Evolutionary conservation across 1,140 invertebrate genomes (phyloP).

Genomic region (Sipha flava): DNA sequence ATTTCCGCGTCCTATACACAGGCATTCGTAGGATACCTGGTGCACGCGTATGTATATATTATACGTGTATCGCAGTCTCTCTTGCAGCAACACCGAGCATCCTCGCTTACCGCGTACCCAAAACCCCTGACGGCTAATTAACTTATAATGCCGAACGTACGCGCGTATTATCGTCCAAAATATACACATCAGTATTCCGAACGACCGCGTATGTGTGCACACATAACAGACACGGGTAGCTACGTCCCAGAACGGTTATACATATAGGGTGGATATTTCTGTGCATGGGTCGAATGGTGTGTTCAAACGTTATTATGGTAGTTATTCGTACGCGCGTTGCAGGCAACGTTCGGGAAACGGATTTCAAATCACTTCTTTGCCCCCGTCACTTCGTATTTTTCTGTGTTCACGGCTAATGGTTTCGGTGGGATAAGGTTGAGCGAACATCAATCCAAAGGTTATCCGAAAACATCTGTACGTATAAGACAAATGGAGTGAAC

Average conservation of each 20-base stretch:
- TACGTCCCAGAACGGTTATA: background rate
- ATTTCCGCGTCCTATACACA: slow-evolving; percentile 2
- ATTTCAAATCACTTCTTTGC: too few relatives aligned
- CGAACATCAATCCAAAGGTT: too few relatives aligned
- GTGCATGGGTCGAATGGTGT: too few relatives aligned
- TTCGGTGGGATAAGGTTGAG: too few relatives aligned
- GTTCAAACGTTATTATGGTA: too few relatives aligned
- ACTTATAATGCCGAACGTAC: slow-evolving; percentile 13
- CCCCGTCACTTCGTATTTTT: too few relatives aligned
- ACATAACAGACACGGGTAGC: background rate
- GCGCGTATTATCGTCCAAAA: background rate
- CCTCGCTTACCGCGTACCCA: slow-evolving; percentile 8
- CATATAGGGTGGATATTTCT: too few relatives aligned
- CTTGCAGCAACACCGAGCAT: background rate
- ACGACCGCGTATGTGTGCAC: background rate
- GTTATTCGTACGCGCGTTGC: too few relatives aligned
- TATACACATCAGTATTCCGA: slow-evolving; percentile 21
- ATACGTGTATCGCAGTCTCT: background rate
- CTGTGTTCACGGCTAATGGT: too few relatives aligned
- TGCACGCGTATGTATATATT: background rate
- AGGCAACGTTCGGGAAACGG: too few relatives aligned
- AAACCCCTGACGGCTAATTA: slow-evolving; percentile 3
- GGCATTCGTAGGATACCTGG: background rate
- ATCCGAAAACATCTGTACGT: too few relatives aligned
- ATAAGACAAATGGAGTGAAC: too few relatives aligned